phyloP scores from a whole-genome alignment of 2,797 vertebrate species.

The Pristis pectinata region DNA sequence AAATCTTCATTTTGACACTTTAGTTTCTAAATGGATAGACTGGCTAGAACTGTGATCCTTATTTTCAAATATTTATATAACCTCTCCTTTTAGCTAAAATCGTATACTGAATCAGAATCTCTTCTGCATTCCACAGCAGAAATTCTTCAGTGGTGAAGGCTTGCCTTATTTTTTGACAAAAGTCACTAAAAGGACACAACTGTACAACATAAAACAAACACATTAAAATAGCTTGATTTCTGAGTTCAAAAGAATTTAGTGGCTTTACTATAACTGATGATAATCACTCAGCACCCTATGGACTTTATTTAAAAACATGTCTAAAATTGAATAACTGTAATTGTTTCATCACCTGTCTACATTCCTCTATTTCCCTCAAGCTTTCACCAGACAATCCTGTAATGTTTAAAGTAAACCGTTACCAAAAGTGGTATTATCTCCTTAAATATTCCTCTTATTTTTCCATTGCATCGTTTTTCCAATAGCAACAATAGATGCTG shows the following conservation, averaged over 20 bases:
- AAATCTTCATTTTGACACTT: conserved; percentile 9
- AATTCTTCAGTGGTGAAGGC: not conserved
- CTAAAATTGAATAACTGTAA: not conserved
- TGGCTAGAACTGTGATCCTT: not conserved
- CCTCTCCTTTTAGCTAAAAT: not conserved
- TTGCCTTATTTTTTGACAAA: not conserved
- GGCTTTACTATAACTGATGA: not conserved
- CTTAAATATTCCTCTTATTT: not conserved
- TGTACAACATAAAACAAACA: not conserved
- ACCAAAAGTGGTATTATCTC: not conserved
- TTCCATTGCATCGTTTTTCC: no score
- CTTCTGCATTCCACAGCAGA: not conserved
- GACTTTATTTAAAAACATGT: not conserved
- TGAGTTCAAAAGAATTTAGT: not conserved
- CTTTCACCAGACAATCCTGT: not conserved
- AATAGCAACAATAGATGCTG: not conserved
- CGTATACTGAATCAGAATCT: not conserved
- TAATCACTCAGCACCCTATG: not conserved
- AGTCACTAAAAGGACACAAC: not conserved
- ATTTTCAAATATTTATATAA: conserved; percentile 13
- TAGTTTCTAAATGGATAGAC: not conserved
- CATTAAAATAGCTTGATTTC: not conserved
- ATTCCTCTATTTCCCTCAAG: not conserved
- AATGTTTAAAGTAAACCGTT: not conserved
- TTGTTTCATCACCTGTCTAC: not conserved